These are phyloP conservation scores for Cnemophilus loriae DNA, from an alignment of 2,113 vertebrate species.

Conservation along the genomic window DNA sequence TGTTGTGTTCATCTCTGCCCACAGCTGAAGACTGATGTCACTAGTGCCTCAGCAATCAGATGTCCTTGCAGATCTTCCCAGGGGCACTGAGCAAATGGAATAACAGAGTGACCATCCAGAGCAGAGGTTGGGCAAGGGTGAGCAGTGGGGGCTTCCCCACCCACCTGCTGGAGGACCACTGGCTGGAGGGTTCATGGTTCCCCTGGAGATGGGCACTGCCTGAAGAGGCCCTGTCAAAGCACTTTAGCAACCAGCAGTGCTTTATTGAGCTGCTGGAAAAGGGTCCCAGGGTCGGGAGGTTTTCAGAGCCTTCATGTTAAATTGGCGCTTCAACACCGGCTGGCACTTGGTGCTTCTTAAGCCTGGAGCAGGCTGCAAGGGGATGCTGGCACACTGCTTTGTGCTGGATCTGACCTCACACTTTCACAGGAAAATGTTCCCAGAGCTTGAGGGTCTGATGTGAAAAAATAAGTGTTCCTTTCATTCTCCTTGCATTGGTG, in stretches of 20 bases:
- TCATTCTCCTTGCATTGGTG: neutral
- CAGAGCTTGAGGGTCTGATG: neutral
- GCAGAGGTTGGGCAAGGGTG: rapidly evolving
- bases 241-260: neutral
- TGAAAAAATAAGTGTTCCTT: neutral
- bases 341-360: neutral
- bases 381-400: neutral
- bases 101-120: neutral
- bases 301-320: neutral
- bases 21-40: neutral
- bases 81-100: neutral
- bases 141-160: neutral
- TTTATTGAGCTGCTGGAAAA: neutral
- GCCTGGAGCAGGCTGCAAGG: neutral
- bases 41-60: neutral
- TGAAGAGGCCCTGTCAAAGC: neutral
- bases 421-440: neutral
- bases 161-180: rapidly evolving
- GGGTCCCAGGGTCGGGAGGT: neutral
- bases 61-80: neutral
- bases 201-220: neutral
- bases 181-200: neutral
- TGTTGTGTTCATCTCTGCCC: neutral
- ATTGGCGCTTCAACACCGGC: neutral
- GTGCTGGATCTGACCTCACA: neutral